A percentile compares a stretch with the other conserved stretches of the same genome.
phyloP scores from a whole-genome alignment of 2,888 invertebrate species.

The Tachina lurida region DNA sequence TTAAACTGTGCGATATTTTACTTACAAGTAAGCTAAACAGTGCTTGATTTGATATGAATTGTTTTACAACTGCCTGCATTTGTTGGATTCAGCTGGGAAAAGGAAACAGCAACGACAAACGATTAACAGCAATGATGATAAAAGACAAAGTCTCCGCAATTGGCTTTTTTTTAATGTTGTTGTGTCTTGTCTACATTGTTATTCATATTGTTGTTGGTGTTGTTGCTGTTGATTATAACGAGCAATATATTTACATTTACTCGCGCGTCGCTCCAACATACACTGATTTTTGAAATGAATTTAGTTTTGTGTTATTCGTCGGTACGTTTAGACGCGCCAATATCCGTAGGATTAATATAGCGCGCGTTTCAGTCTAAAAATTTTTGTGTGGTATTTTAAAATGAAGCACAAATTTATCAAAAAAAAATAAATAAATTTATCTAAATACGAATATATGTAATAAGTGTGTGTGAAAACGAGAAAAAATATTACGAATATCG shows the following conservation, averaged over 20 bases:
- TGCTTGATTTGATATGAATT: background rate
- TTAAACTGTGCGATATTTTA: background rate
- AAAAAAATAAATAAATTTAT: constrained; percentile 6
- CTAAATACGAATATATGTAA: background rate
- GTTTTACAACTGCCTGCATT: background rate
- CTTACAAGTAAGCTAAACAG: background rate
- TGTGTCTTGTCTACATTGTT: constrained; percentile 57
- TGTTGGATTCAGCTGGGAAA: constrained; percentile 3
- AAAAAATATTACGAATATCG: constrained; percentile 47
- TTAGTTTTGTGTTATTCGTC: constrained; percentile 82
- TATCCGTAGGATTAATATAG: constrained; percentile 68
- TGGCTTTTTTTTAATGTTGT: constrained; percentile 37
- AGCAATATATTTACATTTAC: constrained; percentile 72
- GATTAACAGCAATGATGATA: constrained; percentile 55
- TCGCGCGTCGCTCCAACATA: constrained; percentile 71
- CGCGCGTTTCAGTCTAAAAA: constrained; percentile 68
- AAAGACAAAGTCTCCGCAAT: constrained; percentile 65
- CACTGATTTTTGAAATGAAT: constrained; percentile 67
- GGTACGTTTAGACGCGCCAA: constrained; percentile 80
- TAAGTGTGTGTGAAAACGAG: constrained; percentile 31
- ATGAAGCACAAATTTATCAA: constrained; percentile 6
- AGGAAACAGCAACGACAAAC: constrained; percentile 44
- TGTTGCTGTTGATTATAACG: constrained; percentile 56
- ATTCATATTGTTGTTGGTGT: constrained; percentile 50
- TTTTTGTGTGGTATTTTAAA: constrained; percentile 30